Evolutionary conservation across 2,888 invertebrate species (phyloP).

Genomic region (Apotomis capreana): DNA sequence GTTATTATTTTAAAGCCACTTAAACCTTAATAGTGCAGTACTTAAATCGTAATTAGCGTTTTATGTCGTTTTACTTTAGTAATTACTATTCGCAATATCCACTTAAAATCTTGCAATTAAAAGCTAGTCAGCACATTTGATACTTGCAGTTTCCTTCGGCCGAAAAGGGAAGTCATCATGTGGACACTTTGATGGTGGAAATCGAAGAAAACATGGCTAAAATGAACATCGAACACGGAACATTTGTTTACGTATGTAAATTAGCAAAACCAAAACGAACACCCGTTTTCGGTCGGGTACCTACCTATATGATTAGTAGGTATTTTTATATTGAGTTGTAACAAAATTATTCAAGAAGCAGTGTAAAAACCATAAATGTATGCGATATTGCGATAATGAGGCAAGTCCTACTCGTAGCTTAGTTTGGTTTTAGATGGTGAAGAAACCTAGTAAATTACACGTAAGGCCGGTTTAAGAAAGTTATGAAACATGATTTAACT

Average conservation of each 20-base stretch:
- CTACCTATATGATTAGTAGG: no score
- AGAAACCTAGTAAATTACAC: conserved; percentile 12
- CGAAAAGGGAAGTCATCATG: no score
- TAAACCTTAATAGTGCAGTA: conserved; percentile 43
- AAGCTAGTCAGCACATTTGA: no score
- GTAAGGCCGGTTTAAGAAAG: conserved; percentile 8
- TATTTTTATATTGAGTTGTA: background rate
- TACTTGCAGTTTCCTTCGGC: no score
- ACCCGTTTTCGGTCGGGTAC: no score
- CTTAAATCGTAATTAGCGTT: background rate
- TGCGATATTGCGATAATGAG: background rate
- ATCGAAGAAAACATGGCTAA: no score
- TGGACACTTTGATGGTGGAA: no score
- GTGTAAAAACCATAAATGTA: conserved; percentile 6
- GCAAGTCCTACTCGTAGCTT: background rate
- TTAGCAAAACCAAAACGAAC: no score
- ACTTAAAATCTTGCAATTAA: no score
- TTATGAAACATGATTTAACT: background rate
- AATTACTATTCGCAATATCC: background rate
- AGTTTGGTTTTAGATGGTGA: conserved; percentile 23
- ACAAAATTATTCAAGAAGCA: conserved; percentile 10
- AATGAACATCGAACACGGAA: no score
- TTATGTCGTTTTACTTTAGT: background rate
- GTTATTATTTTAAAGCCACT: conserved; percentile 58
- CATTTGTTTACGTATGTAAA: no score